Evolutionary conservation across 2,113 vertebrate species (phyloP).

Genomic region (Machaerirhynchus nigripectus): DNA sequence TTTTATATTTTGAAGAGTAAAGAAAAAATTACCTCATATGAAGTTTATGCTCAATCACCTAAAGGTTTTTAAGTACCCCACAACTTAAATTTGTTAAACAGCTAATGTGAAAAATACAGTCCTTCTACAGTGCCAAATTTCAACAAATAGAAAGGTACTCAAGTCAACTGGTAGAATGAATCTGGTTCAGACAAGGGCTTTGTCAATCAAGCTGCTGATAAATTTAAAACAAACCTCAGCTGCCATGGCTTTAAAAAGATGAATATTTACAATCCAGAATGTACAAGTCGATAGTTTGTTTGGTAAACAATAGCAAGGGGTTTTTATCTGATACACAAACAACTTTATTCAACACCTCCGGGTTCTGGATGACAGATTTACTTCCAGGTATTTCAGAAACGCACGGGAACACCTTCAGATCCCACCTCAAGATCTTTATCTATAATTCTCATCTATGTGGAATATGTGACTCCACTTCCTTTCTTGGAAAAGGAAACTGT

Average conservation of each 20-base stretch:
- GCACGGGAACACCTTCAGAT: not conserved
- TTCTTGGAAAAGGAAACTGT: slow-evolving; percentile 43
- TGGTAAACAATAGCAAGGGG: not conserved
- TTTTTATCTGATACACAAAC: slow-evolving; percentile 5
- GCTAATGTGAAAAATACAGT: not conserved
- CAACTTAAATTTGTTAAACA: not conserved
- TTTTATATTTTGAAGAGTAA: not conserved
- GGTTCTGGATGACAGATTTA: not conserved
- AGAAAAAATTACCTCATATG: not conserved
- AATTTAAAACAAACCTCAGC: not conserved
- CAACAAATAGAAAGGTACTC: not conserved
- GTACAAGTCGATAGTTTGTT: not conserved
- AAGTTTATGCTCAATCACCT: not conserved
- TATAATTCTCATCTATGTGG: not conserved
- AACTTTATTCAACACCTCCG: not conserved
- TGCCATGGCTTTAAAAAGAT: not conserved
- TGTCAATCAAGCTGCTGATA: slow-evolving; percentile 11
- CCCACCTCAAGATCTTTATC: slow-evolving; percentile 1
- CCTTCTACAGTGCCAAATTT: not conserved
- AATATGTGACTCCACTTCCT: slow-evolving; percentile 17
- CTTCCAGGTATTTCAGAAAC: not conserved
- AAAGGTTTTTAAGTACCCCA: not conserved
- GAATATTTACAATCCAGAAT: not conserved
- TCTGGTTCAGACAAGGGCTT: not conserved
- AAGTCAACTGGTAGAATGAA: not conserved